Conservation (phyloP, 2,797 vertebrate genomes). For the Girardinus metallicus region DNA sequence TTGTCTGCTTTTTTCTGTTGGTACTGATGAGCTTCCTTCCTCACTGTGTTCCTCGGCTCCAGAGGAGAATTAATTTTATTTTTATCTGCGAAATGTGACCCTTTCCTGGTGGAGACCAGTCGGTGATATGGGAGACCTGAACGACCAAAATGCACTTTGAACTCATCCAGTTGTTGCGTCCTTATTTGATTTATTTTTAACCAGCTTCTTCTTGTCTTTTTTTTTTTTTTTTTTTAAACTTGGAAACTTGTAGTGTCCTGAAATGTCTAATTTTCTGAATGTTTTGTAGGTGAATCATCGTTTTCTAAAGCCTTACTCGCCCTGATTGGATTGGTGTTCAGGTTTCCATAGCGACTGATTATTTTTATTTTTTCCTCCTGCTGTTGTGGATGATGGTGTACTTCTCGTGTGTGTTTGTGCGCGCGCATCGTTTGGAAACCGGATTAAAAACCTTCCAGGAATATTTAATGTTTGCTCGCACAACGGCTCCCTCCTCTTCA, state of each 20-base stretch:
- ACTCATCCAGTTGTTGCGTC: slow-evolving; percentile 29
- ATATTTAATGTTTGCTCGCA: slow-evolving; percentile 64
- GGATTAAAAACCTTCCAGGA: slow-evolving; percentile 54
- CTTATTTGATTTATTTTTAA: slow-evolving; percentile 61
- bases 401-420: slow-evolving; percentile 68
- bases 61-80: slow-evolving; percentile 55
- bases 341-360: slow-evolving; percentile 82
- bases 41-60: background rate
- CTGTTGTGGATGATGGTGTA: slow-evolving; percentile 84
- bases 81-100: slow-evolving; percentile 43
- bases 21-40: slow-evolving; percentile 35
- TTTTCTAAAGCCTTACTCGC: slow-evolving; percentile 83
- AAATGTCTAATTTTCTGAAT: slow-evolving; percentile 31
- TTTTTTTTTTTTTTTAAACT: slow-evolving; percentile 12
- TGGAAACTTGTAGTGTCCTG: slow-evolving; percentile 26
- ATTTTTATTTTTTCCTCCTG: slow-evolving; percentile 59
- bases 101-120: slow-evolving; percentile 54
- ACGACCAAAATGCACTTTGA: slow-evolving; percentile 77
- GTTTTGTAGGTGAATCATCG: slow-evolving; percentile 38
- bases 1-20: slow-evolving; percentile 32
- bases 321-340: slow-evolving; percentile 66
- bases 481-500: slow-evolving; percentile 42
- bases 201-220: slow-evolving; percentile 74
- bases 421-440: slow-evolving; percentile 58
- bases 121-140: slow-evolving; percentile 65